Base-by-base conservation (phyloP, 30 jellyfish, hydroid and myxozoan species). In the Aurelia aurita complex sp. Pacific region DNA sequence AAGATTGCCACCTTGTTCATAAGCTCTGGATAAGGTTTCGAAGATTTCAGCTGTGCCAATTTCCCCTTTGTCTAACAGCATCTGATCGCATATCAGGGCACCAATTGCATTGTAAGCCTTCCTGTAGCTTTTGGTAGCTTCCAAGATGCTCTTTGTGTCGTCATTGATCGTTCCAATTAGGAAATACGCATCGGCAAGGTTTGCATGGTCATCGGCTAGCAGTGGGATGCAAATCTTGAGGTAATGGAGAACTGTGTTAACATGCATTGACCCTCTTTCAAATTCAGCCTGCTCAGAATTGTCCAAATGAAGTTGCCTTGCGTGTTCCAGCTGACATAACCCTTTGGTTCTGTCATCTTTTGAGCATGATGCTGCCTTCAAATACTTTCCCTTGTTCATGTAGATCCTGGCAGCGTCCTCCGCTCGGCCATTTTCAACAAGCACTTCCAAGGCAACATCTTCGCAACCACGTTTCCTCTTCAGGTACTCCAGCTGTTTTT, bases 331-430 rank as follows among this genome's bases (percentile, higher is more conserved):
- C 54, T 2, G 51, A 69, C 93, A 84, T 3, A 40, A 12, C 32
- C 87, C 93, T 64, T 73, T 84, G 17, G 77, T 63, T 10, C 5
- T 32, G 17, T 73, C 36, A 2, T 42, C 57, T 52, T 61, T 38
- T 0, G 93, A 15, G 60, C 83, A 74, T 0, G 74, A 66, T 8
- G 82, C 87, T 2, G 93, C 93, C 23, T 74, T 71, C 75, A 84
- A 72, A 35, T 73, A 73, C 35, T 61, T 53, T 46, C 76, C 82
- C 14, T 84, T 74, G 34, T 67, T 73, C 65, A 84, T 36, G 69
- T 84, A 61, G 5, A 74, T 84, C 73, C 52, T 64, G 18, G 87
- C 93, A 18, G 87, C 93, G 34, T 84, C 93, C 66, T 84, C 87
- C 65, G 69, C 76, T 13, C 93, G 64, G 43, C 87, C 87, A 52